A percentile compares a stretch with the other conserved stretches of the same genome.
Evolutionary conservation across 2,888 invertebrate species (phyloP).

Genomic region (Limnephilus marmoratus): DNA sequence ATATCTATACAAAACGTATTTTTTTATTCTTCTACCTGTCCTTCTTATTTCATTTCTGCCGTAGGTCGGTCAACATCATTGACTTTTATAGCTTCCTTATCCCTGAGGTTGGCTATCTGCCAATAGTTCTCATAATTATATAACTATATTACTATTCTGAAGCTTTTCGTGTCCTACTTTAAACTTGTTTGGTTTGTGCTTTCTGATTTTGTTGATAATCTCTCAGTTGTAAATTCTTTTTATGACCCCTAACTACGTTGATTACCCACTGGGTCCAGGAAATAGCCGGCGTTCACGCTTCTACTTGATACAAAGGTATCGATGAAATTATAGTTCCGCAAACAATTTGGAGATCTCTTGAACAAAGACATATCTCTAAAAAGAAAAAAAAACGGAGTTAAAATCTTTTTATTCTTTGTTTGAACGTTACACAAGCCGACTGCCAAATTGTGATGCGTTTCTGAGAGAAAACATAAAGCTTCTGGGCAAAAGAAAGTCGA

Average conservation of each 20-base stretch:
- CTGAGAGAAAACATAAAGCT: not conserved
- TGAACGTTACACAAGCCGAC: not conserved
- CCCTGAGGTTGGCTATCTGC: not conserved
- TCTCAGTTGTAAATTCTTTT: not conserved
- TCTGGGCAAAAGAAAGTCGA: slow-evolving; percentile 2
- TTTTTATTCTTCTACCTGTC: not conserved
- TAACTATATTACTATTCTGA: not conserved
- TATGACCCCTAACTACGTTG: not conserved
- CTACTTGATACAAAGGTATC: not conserved
- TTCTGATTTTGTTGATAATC: not conserved
- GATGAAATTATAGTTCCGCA: not conserved
- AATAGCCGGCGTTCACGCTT: too few species aligned
- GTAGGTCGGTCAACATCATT: not conserved
- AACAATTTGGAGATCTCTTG: not conserved
- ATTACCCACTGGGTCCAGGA: not conserved
- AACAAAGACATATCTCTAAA: not conserved
- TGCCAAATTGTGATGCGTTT: not conserved
- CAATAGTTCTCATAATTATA: too few species aligned
- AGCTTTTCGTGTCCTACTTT: not conserved
- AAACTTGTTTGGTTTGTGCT: not conserved
- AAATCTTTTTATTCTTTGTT: not conserved
- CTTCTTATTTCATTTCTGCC: not conserved
- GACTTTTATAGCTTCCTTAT: not conserved
- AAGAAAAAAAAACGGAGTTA: not conserved
- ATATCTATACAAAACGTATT: not conserved